phyloP scores from a whole-genome alignment of 2,113 vertebrate species.

The Formicarius rufipectus region DNA sequence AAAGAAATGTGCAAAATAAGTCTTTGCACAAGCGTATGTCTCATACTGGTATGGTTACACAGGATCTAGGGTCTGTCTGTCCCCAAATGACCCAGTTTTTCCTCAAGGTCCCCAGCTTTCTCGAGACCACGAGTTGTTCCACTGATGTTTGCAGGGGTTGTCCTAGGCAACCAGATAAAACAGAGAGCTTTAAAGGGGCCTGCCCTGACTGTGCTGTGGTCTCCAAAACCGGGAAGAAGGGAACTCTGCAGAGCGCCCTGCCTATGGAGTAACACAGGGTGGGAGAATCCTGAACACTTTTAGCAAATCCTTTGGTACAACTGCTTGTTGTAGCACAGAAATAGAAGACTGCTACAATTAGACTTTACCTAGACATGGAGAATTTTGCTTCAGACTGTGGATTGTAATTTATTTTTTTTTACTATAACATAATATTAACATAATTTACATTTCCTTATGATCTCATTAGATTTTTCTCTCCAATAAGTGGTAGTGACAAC shows the following conservation, averaged over 20 bases:
- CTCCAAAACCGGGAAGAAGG: background rate
- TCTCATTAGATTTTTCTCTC: background rate
- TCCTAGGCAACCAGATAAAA: constrained; percentile 36
- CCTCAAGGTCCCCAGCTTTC: background rate
- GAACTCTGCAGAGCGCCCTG: background rate
- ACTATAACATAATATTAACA: background rate
- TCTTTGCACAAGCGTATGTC: background rate
- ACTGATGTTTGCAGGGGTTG: constrained; percentile 18
- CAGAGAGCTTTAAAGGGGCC: background rate
- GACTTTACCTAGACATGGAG: background rate
- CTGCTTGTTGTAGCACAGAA: background rate
- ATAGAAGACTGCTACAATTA: background rate
- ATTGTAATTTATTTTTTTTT: background rate
- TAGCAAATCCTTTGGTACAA: background rate
- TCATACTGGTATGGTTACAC: background rate
- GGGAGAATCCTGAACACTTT: background rate
- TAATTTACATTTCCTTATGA: background rate
- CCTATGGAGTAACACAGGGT: background rate
- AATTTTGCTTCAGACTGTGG: background rate
- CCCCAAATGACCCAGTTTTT: background rate
- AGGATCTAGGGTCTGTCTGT: background rate
- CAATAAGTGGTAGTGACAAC: background rate
- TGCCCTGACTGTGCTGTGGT: background rate
- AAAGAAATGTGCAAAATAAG: background rate
- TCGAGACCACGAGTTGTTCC: background rate